These are phyloP conservation scores for Peromyscus melanophrys DNA, from an alignment of 2,797 vertebrate genomes.

Conservation along the genomic window DNA sequence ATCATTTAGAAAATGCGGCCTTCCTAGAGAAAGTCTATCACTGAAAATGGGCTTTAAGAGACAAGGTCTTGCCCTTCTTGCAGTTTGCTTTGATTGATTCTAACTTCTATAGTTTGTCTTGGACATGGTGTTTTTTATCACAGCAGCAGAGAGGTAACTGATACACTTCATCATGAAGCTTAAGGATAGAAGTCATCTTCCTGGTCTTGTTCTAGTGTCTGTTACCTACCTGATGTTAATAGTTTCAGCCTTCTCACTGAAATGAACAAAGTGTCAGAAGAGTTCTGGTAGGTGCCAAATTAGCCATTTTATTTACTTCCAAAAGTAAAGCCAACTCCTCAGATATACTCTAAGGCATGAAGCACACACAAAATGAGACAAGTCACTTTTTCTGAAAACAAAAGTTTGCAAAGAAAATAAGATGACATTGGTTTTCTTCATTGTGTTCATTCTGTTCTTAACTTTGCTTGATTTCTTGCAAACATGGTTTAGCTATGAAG, in stretches of 20 bases:
- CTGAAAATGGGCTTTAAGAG: not conserved
- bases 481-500: not conserved
- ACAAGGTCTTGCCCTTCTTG: too few relatives aligned
- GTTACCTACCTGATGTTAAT: not conserved
- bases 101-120: not conserved
- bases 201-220: not conserved
- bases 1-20: not conserved
- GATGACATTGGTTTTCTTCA: not conserved
- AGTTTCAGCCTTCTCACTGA: not conserved
- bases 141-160: not conserved
- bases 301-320: not conserved
- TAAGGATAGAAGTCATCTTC: not conserved
- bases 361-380: not conserved
- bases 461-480: slow-evolving; percentile 11
- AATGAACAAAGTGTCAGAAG: not conserved
- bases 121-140: not conserved
- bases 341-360: slow-evolving; percentile 3
- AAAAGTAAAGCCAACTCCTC: not conserved
- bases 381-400: not conserved
- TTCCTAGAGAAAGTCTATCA: not conserved
- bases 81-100: not conserved
- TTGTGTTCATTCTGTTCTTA: not conserved
- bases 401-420: slow-evolving; percentile 30
- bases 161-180: not conserved
- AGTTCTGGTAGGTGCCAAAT: not conserved